These are phyloP conservation scores for Montipora efflorescens DNA, from an alignment of 64 coral and sea anemone genomes.

Conservation along the genomic window DNA sequence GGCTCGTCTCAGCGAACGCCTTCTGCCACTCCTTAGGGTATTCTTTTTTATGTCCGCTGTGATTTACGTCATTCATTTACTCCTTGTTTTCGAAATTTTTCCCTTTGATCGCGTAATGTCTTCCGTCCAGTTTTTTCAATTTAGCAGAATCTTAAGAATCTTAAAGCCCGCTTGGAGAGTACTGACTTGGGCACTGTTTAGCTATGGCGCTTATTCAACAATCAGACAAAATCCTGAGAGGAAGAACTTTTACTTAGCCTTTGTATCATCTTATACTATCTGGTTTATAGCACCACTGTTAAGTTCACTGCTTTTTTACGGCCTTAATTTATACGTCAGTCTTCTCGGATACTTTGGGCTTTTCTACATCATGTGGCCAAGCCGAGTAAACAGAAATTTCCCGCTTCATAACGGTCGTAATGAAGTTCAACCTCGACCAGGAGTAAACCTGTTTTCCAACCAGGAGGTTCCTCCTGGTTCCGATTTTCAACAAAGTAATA, in stretches of 20 bases:
- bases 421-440: conserved; percentile 39
- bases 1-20: conserved; percentile 4
- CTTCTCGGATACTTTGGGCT: conserved; percentile 54
- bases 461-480: too few relatives aligned
- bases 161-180: neutral
- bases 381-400: conserved; percentile 58
- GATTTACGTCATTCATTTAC: conserved; percentile 57
- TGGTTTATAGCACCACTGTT: conserved; percentile 77
- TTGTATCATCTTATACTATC: conserved; percentile 16
- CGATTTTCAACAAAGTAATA: conserved; percentile 59
- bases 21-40: conserved; percentile 36
- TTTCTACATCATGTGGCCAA: conserved; percentile 62
- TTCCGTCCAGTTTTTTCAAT: neutral
- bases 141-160: neutral
- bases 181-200: conserved; percentile 65
- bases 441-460: neutral
- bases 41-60: conserved; percentile 65
- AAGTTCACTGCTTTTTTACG: conserved; percentile 13
- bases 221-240: conserved; percentile 60
- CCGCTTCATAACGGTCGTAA: conserved; percentile 57
- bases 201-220: conserved; percentile 9
- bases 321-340: conserved; percentile 41
- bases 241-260: conserved; percentile 47
- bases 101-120: neutral
- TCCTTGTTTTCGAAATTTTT: neutral